Evolutionary conservation across 2,113 vertebrate species (phyloP).

Genomic region (Fregata magnificens): DNA sequence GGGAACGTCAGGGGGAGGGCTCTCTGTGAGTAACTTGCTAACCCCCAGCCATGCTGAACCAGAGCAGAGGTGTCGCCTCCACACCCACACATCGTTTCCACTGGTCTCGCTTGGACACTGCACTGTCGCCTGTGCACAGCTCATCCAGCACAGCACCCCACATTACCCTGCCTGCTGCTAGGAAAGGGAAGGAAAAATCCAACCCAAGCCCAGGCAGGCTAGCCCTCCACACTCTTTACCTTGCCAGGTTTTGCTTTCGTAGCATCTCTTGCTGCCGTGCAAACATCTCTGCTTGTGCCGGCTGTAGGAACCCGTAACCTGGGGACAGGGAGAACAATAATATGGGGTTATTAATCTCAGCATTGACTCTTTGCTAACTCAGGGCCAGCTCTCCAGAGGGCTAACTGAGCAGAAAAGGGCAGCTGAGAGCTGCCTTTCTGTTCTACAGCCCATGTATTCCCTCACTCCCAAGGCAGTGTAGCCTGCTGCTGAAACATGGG

Average conservation of each 20-base stretch:
- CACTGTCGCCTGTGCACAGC: fast-evolving
- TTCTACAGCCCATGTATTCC: not conserved
- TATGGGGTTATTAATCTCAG: not conserved
- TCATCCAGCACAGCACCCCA: not conserved
- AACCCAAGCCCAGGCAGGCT: not conserved
- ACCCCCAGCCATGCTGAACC: fast-evolving
- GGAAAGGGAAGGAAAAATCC: not conserved
- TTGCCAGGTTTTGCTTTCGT: slow-evolving; percentile 93
- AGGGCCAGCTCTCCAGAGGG: not conserved
- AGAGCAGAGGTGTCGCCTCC: fast-evolving
- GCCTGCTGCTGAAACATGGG: not conserved
- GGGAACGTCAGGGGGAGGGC: fast-evolving
- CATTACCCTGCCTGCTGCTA: not conserved
- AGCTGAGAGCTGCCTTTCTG: not conserved
- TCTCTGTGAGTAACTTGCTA: fast-evolving
- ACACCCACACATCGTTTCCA: fast-evolving
- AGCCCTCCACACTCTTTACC: slow-evolving; percentile 52
- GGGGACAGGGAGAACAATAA: not conserved
- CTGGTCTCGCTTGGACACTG: fast-evolving
- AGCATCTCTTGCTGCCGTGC: slow-evolving; percentile 95
- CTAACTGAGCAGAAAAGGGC: not conserved
- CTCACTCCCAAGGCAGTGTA: fast-evolving
- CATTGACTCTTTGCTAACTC: not conserved
- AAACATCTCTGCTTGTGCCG: slow-evolving; percentile 91
- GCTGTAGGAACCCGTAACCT: slow-evolving; percentile 94